Base-by-base conservation (phyloP, 2,797 vertebrate species). In the Lepidocolaptes lacrymiger region DNA sequence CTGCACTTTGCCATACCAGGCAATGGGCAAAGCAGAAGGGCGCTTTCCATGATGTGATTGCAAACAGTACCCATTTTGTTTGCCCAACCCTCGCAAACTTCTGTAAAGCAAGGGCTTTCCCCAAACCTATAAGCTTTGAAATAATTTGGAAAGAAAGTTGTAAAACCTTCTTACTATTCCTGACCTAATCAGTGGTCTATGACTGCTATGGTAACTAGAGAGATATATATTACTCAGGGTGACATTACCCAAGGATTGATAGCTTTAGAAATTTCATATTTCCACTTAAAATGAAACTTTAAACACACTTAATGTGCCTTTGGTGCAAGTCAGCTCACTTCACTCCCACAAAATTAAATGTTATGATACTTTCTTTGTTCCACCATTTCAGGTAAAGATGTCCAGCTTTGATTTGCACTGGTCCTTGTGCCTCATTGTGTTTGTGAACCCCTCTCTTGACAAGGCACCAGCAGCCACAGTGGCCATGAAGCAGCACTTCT, bases 361-460 rank as follows among this genome's bases (percentile, higher is more conserved):
- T 22, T 67, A 44, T 24, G 16, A 85, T 43, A 91, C 20, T 10
- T 34, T 28, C 49, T 71, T 73, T 61, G 39, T 18, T 78, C 43
- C 64, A 30, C 36, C 32, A 9, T 37, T 64, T 89, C 0, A 2
- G 59, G 14, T 12, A 63, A 48, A 46, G 58, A 56, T 2, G 1
- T 7, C 34, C 0, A 0, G 12, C 34, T 82, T 41, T 26, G 59
- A 19, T 18, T 72, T 3, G 0, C 34, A 32, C 3, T 17, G 41
- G n/a, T 32, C 51, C 49, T 48, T n/a, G 16, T 7, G 41, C 27
- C 64, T 27, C 23, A 28, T 43, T 43, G 7, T 6, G 11, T 22
- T 22, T 44, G 34, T 3, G 23, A 54, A 19, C 2, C 0, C 4
- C 34, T 56, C 37, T 49, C 71, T 19, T 15, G 54, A 52, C 26